Base-by-base conservation (phyloP, 2,797 vertebrate genomes). In the Etheostoma nigrum region DNA sequence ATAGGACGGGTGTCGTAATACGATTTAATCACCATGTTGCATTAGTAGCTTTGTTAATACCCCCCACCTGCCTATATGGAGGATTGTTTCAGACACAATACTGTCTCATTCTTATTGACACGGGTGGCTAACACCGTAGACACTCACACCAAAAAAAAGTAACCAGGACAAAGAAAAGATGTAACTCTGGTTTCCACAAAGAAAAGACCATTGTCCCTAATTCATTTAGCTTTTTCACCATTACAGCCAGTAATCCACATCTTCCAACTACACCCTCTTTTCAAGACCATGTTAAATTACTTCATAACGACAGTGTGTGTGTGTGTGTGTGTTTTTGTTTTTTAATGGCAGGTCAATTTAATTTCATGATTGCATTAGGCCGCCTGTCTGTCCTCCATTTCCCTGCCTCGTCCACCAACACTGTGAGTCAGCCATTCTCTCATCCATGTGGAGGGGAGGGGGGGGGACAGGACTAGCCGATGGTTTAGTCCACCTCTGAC, bases 371-470 rank as follows among this genome's bases (percentile, higher is more conserved):
- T 92, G 88, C 86, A 93, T 93, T 91, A 90, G 85, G 53, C 85
- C 18, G 73, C 47, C 79, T 36, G 83, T 36, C 81, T 72, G 78
- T 91, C 85, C 85, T 88, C 89, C 88, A 91, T 91, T 88, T 89
- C 77, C 69, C 89, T 73, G 86, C 84, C 85, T 89, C 85, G 86
- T 88, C 88, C 86, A 82, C 83, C 83, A 74, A 76, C 83, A 68
- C 77, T 78, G 88, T 93, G 91, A 94, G 88, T 91, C 92, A 93
- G 92, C 89, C 90, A 77, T 93, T 93, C 89, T 87, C 78, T 90
- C 91, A 90, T 91, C 86, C 67, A 23, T 23, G 10, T 33, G 78
- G 30, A 3, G 53, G 6, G 19, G 10, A 47, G 62, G 45, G 42
- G 15, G 21, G 62, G 19, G 33, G 48, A 65, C 73, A 0, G 42